These are phyloP conservation scores for Halichoerus grypus DNA, from an alignment of 2,113 vertebrate species.

Conservation along the genomic window DNA sequence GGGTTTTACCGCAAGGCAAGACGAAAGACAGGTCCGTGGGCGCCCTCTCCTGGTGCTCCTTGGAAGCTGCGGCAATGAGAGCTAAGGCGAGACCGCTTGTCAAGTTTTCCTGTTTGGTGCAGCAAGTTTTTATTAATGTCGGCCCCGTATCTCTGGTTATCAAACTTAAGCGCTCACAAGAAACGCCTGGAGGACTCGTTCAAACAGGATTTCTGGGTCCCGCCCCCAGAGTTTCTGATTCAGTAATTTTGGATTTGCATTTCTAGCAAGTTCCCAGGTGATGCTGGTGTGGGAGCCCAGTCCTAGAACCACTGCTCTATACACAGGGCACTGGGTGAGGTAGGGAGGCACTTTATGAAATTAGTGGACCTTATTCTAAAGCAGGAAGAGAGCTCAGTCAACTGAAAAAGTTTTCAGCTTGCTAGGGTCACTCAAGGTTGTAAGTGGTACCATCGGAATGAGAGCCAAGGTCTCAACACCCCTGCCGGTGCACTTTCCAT, in stretches of 20 bases:
- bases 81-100: neutral
- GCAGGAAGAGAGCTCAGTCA: neutral
- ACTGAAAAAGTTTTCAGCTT: neutral
- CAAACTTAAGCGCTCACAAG: neutral
- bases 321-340: neutral
- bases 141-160: neutral
- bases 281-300: neutral
- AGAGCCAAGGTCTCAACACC: neutral
- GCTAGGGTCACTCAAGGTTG: no score
- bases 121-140: neutral
- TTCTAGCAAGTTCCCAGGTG: constrained; percentile 40
- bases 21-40: neutral
- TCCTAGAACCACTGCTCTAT: neutral
- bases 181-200: neutral
- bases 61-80: neutral
- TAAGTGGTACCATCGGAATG: neutral
- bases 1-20: neutral
- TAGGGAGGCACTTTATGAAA: neutral
- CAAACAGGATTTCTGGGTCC: neutral
- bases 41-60: constrained; percentile 49
- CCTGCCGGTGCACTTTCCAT: neutral
- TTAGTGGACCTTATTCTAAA: neutral
- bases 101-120: fast-evolving
- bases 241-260: constrained; percentile 48
- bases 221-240: constrained; percentile 43